Evolutionary conservation across 2,888 invertebrate species (phyloP).

Genomic region (Drosophila anomalata): DNA sequence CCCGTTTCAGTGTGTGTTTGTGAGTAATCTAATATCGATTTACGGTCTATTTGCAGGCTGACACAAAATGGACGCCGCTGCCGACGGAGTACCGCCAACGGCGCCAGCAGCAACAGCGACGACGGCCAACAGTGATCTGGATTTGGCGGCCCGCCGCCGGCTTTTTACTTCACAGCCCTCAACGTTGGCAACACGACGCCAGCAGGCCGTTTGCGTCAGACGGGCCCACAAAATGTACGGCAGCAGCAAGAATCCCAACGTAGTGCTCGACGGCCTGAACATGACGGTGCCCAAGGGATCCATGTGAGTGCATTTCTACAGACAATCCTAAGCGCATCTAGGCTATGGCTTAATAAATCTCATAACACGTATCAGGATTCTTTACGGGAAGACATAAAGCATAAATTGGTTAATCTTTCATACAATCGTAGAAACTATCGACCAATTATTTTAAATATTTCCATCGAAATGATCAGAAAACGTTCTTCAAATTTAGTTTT

Average conservation of each 20-base stretch:
- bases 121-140: conserved; percentile 82
- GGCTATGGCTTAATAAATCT: not conserved
- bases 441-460: too few species aligned
- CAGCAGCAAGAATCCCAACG: conserved; percentile 89
- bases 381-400: too few species aligned
- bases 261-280: conserved; percentile 93
- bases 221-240: conserved; percentile 94
- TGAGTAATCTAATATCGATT: conserved; percentile 37
- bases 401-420: too few species aligned
- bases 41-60: conserved; percentile 35
- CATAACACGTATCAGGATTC: not conserved
- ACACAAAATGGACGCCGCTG: conserved; percentile 81
- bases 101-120: conserved; percentile 66
- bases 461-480: too few species aligned
- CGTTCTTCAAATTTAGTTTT: too few species aligned
- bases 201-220: conserved; percentile 93
- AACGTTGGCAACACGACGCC: conserved; percentile 88
- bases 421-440: too few species aligned
- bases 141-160: conserved; percentile 85
- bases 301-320: conserved; percentile 87
- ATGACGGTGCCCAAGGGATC: conserved; percentile 96
- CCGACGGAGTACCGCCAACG: conserved; percentile 83
- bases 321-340: not conserved
- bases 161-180: conserved; percentile 88
- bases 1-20: conserved; percentile 30